Conservation (phyloP, 2,113 vertebrate genomes). For the Todiramphus saurophagus region DNA sequence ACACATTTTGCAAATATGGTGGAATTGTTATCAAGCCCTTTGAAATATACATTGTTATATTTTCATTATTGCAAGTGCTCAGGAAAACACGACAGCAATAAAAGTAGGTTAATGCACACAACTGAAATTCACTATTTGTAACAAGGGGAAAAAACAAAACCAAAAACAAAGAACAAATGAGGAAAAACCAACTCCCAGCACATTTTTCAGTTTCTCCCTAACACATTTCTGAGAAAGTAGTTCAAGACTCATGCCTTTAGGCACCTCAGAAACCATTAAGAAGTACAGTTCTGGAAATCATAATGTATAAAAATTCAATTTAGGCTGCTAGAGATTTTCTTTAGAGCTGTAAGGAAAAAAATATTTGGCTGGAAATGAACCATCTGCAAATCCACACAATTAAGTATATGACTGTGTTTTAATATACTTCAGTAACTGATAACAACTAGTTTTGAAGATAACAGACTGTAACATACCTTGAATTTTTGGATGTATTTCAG, state of each 20-base stretch:
- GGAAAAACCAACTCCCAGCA: not conserved
- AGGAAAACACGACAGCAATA: constrained; percentile 25
- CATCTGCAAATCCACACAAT: constrained; percentile 64
- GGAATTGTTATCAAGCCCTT: constrained; percentile 21
- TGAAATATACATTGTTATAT: constrained; percentile 6
- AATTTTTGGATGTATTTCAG: no score
- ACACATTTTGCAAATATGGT: not conserved
- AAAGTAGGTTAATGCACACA: constrained; percentile 20
- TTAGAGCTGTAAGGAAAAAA: constrained; percentile 57
- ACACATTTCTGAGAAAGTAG: constrained; percentile 38
- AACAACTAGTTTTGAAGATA: no score
- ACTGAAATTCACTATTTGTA: constrained; percentile 40
- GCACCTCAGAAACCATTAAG: constrained; percentile 77
- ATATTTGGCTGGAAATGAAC: constrained; percentile 69
- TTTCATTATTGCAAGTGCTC: constrained; percentile 36
- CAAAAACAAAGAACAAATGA: not conserved
- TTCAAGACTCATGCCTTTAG: constrained; percentile 74
- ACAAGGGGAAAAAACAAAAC: not conserved
- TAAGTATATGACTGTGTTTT: constrained; percentile 58
- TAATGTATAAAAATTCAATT: constrained; percentile 78
- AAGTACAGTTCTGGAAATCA: constrained; percentile 77
- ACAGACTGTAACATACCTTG: no score
- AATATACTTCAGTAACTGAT: constrained; percentile 55
- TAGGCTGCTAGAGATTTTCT: constrained; percentile 64
- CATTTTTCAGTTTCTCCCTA: constrained; percentile 20